Evolutionary conservation across 2,797 vertebrate genomes (phyloP).

Genomic region (Morelia viridis): DNA sequence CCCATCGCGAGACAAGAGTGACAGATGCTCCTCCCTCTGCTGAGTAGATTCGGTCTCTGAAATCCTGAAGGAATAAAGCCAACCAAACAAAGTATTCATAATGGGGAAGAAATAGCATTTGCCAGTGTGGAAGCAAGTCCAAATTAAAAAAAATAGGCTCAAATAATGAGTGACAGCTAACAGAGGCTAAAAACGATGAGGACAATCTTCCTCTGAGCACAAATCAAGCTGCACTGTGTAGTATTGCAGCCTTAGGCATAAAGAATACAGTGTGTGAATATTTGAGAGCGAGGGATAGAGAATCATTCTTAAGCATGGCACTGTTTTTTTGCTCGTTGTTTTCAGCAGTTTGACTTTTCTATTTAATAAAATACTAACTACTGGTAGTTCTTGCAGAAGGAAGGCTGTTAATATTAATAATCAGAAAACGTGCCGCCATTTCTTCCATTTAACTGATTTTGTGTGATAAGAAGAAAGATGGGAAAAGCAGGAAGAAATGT

Average conservation of each 20-base stretch:
- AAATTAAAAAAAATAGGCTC: background rate
- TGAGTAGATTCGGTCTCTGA: background rate
- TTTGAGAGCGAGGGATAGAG: background rate
- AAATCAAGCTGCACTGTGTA: background rate
- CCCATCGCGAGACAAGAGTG: background rate
- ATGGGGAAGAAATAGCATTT: background rate
- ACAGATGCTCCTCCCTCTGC: background rate
- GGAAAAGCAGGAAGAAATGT: background rate
- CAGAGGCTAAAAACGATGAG: background rate
- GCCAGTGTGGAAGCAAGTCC: background rate
- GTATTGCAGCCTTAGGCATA: background rate
- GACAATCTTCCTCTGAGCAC: background rate
- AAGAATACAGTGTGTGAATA: background rate
- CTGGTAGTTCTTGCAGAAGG: background rate
- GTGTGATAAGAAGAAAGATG: background rate
- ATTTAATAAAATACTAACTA: background rate
- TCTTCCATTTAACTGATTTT: background rate
- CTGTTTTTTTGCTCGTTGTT: background rate
- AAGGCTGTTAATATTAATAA: background rate
- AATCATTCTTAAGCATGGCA: background rate
- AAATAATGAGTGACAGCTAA: background rate
- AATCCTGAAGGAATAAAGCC: background rate
- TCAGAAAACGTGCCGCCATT: background rate
- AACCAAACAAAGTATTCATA: background rate
- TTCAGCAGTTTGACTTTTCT: background rate